Evolutionary conservation across 2,113 vertebrate genomes (phyloP).

Genomic region (Empidonax traillii): DNA sequence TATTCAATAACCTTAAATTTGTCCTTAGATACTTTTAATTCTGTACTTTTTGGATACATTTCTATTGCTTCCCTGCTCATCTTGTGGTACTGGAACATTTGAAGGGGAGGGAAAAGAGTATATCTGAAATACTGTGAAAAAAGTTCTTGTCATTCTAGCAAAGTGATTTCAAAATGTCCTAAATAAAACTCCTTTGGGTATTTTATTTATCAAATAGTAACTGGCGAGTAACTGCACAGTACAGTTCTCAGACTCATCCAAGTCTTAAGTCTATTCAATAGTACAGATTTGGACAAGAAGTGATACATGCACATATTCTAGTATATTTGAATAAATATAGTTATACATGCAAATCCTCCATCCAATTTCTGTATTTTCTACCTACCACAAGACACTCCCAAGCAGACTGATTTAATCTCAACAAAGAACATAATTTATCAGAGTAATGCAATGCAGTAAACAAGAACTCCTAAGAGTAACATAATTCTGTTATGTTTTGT

Average conservation of each 20-base stretch:
- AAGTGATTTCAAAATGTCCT: neutral
- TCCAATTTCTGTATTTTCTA: conserved; percentile 34
- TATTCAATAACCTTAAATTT: neutral
- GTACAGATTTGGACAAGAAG: conserved; percentile 8
- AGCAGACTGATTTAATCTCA: conserved; percentile 32
- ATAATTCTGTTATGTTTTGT: neutral
- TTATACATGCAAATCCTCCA: conserved; percentile 30
- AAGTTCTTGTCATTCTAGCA: neutral
- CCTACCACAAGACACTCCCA: neutral
- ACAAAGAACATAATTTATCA: conserved; percentile 27
- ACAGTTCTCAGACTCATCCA: neutral
- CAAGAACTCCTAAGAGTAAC: neutral
- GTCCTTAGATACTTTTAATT: neutral
- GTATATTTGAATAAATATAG: conserved; percentile 50
- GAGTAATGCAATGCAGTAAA: conserved; percentile 2
- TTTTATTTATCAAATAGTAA: conserved; percentile 42
- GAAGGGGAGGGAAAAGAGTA: neutral
- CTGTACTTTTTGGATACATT: neutral
- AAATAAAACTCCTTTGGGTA: neutral
- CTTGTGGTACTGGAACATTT: neutral
- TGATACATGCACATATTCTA: conserved; percentile 30
- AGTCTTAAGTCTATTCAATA: conserved; percentile 44
- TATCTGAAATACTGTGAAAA: conserved; percentile 23
- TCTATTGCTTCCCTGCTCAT: neutral
- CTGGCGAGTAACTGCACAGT: neutral